These are phyloP conservation scores for Myotis daubentonii DNA, from an alignment of 2,797 vertebrate species.

Conservation along the genomic window DNA sequence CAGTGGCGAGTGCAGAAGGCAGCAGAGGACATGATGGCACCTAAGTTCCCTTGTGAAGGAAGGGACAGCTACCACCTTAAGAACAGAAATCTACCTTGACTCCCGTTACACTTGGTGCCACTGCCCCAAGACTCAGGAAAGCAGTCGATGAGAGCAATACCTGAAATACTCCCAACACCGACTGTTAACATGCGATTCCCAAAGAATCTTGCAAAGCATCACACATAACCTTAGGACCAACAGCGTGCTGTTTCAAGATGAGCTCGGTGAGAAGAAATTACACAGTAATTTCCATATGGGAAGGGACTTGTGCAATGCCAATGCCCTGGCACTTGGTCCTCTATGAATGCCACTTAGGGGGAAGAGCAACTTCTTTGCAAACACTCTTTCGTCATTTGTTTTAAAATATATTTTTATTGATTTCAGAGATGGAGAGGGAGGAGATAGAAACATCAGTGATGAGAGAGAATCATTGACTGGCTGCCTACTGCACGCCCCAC, in stretches of 20 bases:
- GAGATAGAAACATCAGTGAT: no score
- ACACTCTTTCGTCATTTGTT: slow-evolving; percentile 2
- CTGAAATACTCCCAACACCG: neutral
- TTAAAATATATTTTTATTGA: neutral
- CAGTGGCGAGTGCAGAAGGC: neutral
- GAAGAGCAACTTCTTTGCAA: neutral
- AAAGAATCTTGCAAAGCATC: slow-evolving; percentile 29
- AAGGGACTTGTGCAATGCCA: neutral
- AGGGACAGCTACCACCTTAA: neutral
- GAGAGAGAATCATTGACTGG: no score
- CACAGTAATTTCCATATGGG: neutral
- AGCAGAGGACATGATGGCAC: neutral
- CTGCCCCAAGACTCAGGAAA: neutral
- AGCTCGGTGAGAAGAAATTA: neutral
- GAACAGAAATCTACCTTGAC: neutral
- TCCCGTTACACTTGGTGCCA: neutral
- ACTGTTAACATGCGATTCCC: slow-evolving; percentile 9
- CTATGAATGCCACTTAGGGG: neutral
- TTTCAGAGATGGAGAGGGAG: no score
- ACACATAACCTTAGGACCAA: neutral
- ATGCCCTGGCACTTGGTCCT: neutral
- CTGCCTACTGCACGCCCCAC: no score
- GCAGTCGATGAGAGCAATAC: neutral
- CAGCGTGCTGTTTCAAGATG: neutral
- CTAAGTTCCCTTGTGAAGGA: slow-evolving; percentile 3